Percentiles rank a stretch among this genome's conserved stretches.
Evolutionary conservation across 1,140 invertebrate species (phyloP).

Genomic region (Asbolus verrucosus): DNA sequence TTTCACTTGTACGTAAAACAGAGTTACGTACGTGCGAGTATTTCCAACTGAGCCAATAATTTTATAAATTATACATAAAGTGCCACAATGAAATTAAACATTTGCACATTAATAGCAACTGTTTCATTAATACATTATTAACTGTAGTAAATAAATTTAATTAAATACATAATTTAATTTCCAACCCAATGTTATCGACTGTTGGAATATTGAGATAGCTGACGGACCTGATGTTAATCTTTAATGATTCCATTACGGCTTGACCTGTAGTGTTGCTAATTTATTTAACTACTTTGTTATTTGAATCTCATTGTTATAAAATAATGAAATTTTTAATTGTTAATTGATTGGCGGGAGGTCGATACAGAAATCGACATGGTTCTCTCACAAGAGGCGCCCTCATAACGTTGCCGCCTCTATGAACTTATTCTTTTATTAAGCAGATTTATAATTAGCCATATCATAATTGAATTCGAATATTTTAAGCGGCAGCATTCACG

Average conservation of each 20-base stretch:
- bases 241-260: slow-evolving; percentile 56
- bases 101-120: slow-evolving; percentile 59
- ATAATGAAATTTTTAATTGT: slow-evolving; percentile 57
- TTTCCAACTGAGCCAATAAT: slow-evolving; percentile 30
- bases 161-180: slow-evolving; percentile 57
- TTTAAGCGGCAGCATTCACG: slow-evolving; percentile 1
- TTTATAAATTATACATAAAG: slow-evolving; percentile 46
- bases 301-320: slow-evolving; percentile 55
- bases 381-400: slow-evolving; percentile 8
- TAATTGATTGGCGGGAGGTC: slow-evolving; percentile 52
- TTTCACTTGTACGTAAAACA: neutral
- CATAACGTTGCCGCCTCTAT: neutral
- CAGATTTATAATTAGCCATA: slow-evolving; percentile 44
- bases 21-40: slow-evolving; percentile 23
- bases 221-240: slow-evolving; percentile 51
- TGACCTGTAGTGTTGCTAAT: slow-evolving; percentile 51
- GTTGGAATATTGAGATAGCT: slow-evolving; percentile 50
- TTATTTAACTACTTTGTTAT: slow-evolving; percentile 58
- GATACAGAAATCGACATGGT: slow-evolving; percentile 37
- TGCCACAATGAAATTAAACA: slow-evolving; percentile 56
- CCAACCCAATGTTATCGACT: slow-evolving; percentile 47
- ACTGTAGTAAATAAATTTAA: slow-evolving; percentile 59
- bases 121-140: slow-evolving; percentile 60
- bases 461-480: slow-evolving; percentile 46
- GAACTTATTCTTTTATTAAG: slow-evolving; percentile 14